Conservation (phyloP, 2,113 vertebrate genomes). For the Lucifuga dentata region DNA sequence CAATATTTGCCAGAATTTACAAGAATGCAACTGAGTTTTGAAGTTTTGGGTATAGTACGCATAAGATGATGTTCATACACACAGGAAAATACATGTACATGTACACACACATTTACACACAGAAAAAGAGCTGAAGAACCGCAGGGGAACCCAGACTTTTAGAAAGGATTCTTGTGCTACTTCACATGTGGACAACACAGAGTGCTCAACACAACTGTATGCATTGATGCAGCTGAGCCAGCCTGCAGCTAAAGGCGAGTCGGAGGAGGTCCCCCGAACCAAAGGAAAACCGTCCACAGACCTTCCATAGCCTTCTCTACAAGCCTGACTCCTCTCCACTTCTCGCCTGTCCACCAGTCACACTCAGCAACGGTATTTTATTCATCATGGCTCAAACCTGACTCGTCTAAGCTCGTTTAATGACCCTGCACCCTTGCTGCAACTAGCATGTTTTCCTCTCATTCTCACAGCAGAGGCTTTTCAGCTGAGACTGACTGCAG, state of each 20-base stretch:
- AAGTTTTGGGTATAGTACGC: no score
- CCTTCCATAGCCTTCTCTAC: constrained; percentile 76
- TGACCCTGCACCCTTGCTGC: not conserved
- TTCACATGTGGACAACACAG: constrained; percentile 42
- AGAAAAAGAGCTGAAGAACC: constrained; percentile 36
- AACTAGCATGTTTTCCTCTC: not conserved
- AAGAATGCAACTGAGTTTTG: no score
- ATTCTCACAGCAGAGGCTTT: constrained; percentile 43
- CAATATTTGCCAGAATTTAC: no score
- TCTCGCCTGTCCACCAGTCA: constrained; percentile 52
- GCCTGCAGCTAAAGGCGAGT: constrained; percentile 59
- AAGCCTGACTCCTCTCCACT: constrained; percentile 59
- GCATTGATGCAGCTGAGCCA: constrained; percentile 62
- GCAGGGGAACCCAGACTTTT: constrained; percentile 44
- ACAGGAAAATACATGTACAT: no score
- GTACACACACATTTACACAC: constrained; percentile 1
- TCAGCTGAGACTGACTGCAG: constrained; percentile 57
- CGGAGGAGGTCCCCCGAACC: constrained; percentile 61
- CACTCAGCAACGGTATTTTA: constrained; percentile 23
- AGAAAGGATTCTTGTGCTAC: constrained; percentile 51
- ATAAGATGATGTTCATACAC: no score
- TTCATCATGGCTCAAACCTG: constrained; percentile 9
- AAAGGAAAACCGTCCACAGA: constrained; percentile 81
- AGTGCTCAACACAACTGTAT: constrained; percentile 65
- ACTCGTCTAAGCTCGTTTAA: constrained; percentile 6